Evolutionary conservation across 2,797 vertebrate genomes (phyloP).

Genomic region (Myripristis jacobus): DNA sequence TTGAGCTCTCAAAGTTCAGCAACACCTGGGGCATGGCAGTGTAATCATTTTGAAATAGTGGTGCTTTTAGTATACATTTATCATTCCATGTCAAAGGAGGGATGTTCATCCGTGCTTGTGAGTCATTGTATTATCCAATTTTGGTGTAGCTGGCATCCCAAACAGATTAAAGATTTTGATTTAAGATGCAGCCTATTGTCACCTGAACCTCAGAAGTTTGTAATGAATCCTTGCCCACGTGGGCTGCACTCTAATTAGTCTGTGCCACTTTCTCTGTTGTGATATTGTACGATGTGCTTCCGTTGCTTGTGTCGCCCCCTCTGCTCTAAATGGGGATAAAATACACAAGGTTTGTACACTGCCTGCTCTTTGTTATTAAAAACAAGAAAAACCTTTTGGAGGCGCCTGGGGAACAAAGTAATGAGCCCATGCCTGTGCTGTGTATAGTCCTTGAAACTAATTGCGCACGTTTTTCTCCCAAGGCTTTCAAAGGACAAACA

Average conservation of each 20-base stretch:
- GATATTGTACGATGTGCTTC: neutral
- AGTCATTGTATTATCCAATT: neutral
- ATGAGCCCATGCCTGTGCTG: conserved; percentile 11
- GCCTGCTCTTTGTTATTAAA: neutral
- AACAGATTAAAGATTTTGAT: conserved; percentile 23
- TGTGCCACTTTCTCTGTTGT: neutral
- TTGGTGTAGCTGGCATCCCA: conserved; percentile 15
- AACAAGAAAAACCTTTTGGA: neutral
- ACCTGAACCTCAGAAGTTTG: conserved; percentile 9
- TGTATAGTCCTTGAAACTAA: conserved; percentile 10
- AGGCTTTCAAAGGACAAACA: conserved; percentile 17
- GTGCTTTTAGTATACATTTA: conserved; percentile 10
- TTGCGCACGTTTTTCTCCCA: conserved; percentile 2
- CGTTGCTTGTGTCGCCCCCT: neutral
- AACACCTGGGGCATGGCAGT: conserved; percentile 43
- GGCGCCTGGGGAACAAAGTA: conserved; percentile 4
- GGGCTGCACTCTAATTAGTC: conserved; percentile 7
- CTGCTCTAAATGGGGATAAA: conserved; percentile 20
- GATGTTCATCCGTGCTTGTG: conserved; percentile 13
- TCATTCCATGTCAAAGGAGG: conserved; percentile 10
- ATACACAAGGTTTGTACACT: neutral
- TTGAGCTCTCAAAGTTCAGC: conserved; percentile 53
- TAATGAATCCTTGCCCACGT: neutral
- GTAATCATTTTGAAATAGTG: conserved; percentile 21
- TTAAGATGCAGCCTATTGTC: conserved; percentile 12